Evolutionary conservation across 2,888 invertebrate species (phyloP).

Genomic region (Lobophora halterata): DNA sequence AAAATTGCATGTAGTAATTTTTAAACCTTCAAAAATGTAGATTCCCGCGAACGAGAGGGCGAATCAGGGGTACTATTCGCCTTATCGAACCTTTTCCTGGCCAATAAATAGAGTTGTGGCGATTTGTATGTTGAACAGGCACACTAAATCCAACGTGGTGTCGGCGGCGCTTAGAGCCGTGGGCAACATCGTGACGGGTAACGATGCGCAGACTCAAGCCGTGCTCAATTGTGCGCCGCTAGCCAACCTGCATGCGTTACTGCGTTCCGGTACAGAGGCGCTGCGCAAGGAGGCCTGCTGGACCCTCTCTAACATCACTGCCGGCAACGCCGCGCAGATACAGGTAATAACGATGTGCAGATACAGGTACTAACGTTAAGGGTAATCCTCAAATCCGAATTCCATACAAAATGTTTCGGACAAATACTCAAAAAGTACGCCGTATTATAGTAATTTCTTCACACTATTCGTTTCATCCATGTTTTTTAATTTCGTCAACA

Average conservation of each 20-base stretch:
- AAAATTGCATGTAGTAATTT: no score
- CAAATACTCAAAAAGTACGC: no score
- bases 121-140: no score
- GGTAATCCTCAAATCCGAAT: constrained; percentile 56
- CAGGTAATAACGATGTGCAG: constrained; percentile 78
- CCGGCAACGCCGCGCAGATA: constrained; percentile 96
- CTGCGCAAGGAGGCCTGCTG: constrained; percentile 98
- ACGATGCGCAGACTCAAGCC: constrained; percentile 97
- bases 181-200: constrained; percentile 98
- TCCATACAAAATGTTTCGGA: no score
- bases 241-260: constrained; percentile 85
- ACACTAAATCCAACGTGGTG: constrained; percentile 90
- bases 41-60: no score
- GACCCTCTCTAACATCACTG: constrained; percentile 98
- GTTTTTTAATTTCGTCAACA: no score
- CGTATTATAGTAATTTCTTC: no score
- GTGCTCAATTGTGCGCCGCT: constrained; percentile 95
- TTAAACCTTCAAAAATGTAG: no score
- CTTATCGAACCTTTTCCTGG: no score
- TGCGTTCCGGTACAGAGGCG: constrained; percentile 90
- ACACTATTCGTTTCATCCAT: no score
- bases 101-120: no score
- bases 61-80: no score
- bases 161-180: constrained; percentile 97
- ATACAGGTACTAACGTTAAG: not conserved